Percentiles rank a stretch among this genome's conserved stretches.
These are phyloP conservation scores for Noctua pronuba DNA, from an alignment of 2,888 invertebrate species.

Conservation along the genomic window DNA sequence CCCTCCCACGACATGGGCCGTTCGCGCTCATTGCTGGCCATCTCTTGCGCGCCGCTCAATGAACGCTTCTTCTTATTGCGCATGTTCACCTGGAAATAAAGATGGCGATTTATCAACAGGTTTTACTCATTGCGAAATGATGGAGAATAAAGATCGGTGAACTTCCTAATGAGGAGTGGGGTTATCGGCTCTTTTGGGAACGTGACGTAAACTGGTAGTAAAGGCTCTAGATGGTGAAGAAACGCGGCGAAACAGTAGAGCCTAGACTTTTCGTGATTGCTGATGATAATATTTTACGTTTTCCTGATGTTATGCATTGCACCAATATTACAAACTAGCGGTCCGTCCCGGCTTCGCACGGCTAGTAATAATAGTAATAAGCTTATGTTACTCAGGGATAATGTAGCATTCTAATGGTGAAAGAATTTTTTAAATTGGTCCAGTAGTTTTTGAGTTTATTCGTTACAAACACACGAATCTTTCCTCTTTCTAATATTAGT, in stretches of 20 bases:
- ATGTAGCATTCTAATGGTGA: too few species aligned
- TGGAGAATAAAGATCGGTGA: too few species aligned
- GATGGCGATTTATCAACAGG: neutral
- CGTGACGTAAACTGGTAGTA: neutral
- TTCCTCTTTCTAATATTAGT: too few species aligned
- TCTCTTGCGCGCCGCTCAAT: conserved; percentile 86
- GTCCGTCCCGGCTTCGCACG: too few species aligned
- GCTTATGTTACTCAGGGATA: too few species aligned
- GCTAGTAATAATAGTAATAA: too few species aligned
- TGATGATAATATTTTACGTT: neutral
- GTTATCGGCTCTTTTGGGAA: neutral
- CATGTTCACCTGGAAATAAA: conserved; percentile 90
- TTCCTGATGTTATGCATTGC: neutral
- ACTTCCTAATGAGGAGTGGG: neutral
- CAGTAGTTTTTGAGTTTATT: too few species aligned
- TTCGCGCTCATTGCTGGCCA: conserved; percentile 83
- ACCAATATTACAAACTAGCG: neutral
- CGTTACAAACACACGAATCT: too few species aligned
- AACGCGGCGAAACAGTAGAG: neutral
- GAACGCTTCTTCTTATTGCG: conserved; percentile 92
- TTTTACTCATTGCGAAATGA: neutral
- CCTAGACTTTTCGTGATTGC: neutral
- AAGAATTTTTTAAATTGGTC: too few species aligned
- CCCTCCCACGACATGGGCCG: conserved; percentile 99
- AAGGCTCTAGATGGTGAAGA: neutral